A percentile compares a stretch with the other conserved stretches of the same genome.
Conservation (phyloP, 2,797 vertebrate species). For the Distichodus sexfasciatus region DNA sequence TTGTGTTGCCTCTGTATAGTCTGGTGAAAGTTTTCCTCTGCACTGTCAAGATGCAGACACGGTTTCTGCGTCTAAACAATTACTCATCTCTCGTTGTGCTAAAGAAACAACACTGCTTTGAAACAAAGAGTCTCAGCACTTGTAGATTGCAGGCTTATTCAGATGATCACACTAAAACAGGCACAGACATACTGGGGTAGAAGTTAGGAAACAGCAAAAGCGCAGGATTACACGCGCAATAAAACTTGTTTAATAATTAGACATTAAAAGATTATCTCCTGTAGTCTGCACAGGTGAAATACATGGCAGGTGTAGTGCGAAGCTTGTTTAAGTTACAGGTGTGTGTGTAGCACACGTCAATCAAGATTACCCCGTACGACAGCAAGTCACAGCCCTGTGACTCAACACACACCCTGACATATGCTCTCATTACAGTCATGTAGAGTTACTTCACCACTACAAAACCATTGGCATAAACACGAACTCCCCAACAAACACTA, state of each 20-base stretch:
- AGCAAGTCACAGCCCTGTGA: conserved; percentile 19
- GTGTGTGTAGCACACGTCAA: conserved; percentile 1
- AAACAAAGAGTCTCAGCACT: no score
- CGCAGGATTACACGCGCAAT: neutral
- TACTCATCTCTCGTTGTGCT: no score
- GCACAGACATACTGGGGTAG: neutral
- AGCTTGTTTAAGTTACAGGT: conserved; percentile 14
- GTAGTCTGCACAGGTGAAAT: no score
- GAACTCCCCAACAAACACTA: conserved; percentile 3
- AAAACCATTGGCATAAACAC: conserved; percentile 8
- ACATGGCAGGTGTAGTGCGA: neutral
- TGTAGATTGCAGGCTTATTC: no score
- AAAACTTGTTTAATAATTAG: no score
- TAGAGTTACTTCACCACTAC: conserved; percentile 28
- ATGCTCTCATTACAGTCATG: conserved; percentile 31
- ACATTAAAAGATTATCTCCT: no score
- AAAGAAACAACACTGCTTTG: no score
- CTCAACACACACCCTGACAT: conserved; percentile 4
- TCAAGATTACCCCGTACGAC: conserved; percentile 7
- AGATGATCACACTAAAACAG: no score
- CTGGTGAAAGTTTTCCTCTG: no score
- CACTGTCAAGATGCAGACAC: no score
- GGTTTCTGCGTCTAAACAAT: no score
- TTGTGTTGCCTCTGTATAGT: no score
- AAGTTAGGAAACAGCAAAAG: neutral